phyloP scores from a whole-genome alignment of 2,797 vertebrate species.

The Melanitta fusca region DNA sequence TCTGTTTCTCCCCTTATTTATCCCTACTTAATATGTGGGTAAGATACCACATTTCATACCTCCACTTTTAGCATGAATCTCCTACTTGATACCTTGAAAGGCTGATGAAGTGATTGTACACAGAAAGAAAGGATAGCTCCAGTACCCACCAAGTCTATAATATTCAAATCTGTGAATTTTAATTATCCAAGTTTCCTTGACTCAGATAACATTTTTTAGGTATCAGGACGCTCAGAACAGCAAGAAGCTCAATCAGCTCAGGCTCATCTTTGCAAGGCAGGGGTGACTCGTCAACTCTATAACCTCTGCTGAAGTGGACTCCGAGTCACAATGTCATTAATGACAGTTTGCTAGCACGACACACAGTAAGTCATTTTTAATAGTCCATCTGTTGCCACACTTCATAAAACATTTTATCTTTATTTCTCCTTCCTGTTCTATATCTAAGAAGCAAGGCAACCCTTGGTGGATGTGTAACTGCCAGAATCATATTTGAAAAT shows the following conservation, averaged over 20 bases:
- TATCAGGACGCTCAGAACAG: not conserved
- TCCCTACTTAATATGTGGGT: not conserved
- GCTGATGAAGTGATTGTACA: not conserved
- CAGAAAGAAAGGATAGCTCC: not conserved
- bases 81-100: not conserved
- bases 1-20: not conserved
- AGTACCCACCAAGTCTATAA: not conserved
- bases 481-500: constrained; percentile 21
- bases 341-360: not conserved
- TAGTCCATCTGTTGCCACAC: constrained; percentile 45
- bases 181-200: constrained; percentile 46
- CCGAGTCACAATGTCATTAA: constrained; percentile 47
- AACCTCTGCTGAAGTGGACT: not conserved
- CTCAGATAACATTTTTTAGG: constrained; percentile 18
- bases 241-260: not conserved
- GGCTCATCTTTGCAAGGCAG: constrained; percentile 31
- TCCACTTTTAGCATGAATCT: not conserved
- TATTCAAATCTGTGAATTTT: not conserved
- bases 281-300: constrained; percentile 27
- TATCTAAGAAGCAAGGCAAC: constrained; percentile 4
- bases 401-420: constrained; percentile 47
- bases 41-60: not conserved
- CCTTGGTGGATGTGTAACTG: not conserved
- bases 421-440: constrained; percentile 39
- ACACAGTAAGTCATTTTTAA: constrained; percentile 45